Conservation (phyloP, 2,888 invertebrate species). For the Balanococcus diminutus region DNA sequence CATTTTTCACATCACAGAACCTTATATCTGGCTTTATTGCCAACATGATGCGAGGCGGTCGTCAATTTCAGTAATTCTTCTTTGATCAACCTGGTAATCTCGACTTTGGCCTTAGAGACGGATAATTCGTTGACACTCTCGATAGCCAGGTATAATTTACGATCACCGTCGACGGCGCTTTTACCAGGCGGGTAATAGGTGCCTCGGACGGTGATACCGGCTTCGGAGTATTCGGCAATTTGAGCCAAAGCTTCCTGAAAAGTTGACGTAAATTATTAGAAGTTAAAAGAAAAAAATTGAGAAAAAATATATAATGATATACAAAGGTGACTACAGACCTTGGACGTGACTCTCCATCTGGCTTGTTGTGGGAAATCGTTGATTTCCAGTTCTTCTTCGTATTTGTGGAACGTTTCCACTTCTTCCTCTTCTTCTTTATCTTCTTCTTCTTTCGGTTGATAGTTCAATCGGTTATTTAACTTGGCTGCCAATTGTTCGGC, state of each 20-base stretch:
- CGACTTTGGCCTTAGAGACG: constrained; percentile 93
- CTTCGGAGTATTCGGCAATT: constrained; percentile 98
- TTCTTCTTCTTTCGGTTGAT: constrained; percentile 90
- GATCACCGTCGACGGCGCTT: constrained; percentile 86
- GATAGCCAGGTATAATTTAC: constrained; percentile 96
- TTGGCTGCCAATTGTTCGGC: constrained; percentile 97
- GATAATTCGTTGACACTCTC: constrained; percentile 97
- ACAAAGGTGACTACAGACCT: constrained; percentile 65
- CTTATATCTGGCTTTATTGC: constrained; percentile 66
- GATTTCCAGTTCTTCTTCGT: constrained; percentile 98
- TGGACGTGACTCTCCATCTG: constrained; percentile 96
- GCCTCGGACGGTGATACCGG: constrained; percentile 98
- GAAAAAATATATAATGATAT: background rate
- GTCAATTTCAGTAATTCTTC: constrained; percentile 94
- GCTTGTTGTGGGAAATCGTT: constrained; percentile 99
- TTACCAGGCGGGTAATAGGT: constrained; percentile 92
- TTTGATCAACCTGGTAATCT: constrained; percentile 96
- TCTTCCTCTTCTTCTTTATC: constrained; percentile 72
- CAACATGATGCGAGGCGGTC: constrained; percentile 83
- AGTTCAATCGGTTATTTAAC: constrained; percentile 94
- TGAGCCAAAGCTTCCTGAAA: constrained; percentile 92
- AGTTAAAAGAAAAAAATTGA: background rate
- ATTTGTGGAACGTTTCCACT: constrained; percentile 78
- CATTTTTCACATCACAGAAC: constrained; percentile 58
- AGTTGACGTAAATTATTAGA: constrained; percentile 45